These are phyloP conservation scores for Heliconius melpomene DNA, from an alignment of 1,140 invertebrate species.

Conservation along the genomic window DNA sequence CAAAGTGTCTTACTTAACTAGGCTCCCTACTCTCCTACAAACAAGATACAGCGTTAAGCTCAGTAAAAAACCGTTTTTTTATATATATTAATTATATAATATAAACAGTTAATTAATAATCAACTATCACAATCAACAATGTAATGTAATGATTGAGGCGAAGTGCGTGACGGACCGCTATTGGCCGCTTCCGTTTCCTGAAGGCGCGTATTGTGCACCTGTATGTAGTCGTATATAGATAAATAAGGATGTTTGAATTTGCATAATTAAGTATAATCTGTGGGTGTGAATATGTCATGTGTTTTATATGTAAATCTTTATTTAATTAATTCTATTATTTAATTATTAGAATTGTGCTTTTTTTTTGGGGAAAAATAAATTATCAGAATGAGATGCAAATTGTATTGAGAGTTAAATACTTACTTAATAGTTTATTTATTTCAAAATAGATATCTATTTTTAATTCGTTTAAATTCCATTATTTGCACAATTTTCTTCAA, in stretches of 20 bases:
- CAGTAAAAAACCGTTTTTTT: no score
- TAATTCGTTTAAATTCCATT: no score
- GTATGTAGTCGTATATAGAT: conserved; percentile 40
- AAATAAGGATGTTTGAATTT: conserved; percentile 43
- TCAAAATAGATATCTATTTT: no score
- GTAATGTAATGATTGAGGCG: conserved; percentile 37
- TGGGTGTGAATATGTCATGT: conserved; percentile 14
- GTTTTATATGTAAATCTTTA: conserved; percentile 2
- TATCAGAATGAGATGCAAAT: no score
- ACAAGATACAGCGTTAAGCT: no score
- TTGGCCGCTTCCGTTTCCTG: conserved; percentile 64
- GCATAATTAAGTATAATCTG: conserved; percentile 28
- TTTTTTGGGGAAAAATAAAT: no score
- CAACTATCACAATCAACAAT: conserved; percentile 14
- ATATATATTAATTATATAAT: conserved; percentile 7
- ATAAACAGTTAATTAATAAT: conserved; percentile 22
- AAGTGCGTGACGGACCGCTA: conserved; percentile 53
- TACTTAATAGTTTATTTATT: no score
- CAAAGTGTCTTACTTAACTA: no score
- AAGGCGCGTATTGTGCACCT: conserved; percentile 50
- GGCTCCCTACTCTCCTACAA: no score
- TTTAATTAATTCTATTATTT: background rate
- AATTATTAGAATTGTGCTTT: background rate
- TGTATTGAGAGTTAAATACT: no score
- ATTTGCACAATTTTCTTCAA: no score